Percentiles rank a stretch among this genome's conserved stretches.
phyloP scores from a whole-genome alignment of 1,140 invertebrate genomes.

The fruit fly (Drosophila melanogaster) region Release_6_plus_ISO1_MT NT_037436.4:20109501-20110000 shows the following conservation, averaged over 20 bases:
- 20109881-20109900: too few species aligned
- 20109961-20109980: too few species aligned
- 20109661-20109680: constrained; percentile 85
- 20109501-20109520: constrained; percentile 87
- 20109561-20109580: constrained; percentile 86
- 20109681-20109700: constrained; percentile 71
- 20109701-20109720: constrained; percentile 75
- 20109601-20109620: constrained; percentile 87
- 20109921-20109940: too few species aligned
- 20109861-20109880: too few species aligned
- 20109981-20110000: too few species aligned
- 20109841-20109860: too few species aligned
- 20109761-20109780: background rate
- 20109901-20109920: too few species aligned
- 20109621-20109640: constrained; percentile 89
- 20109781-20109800: too few species aligned
- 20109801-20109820: too few species aligned
- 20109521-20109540: constrained; percentile 89
- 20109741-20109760: constrained; percentile 68
- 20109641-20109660: constrained; percentile 84
- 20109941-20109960: too few species aligned
- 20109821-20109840: too few species aligned
- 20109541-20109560: constrained; percentile 88
- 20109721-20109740: constrained; percentile 68
- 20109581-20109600: constrained; percentile 89